Percentiles rank a stretch among this genome's conserved stretches.
phyloP scores from a whole-genome alignment of 2,113 vertebrate species.

The Taurulus bubalis region DNA sequence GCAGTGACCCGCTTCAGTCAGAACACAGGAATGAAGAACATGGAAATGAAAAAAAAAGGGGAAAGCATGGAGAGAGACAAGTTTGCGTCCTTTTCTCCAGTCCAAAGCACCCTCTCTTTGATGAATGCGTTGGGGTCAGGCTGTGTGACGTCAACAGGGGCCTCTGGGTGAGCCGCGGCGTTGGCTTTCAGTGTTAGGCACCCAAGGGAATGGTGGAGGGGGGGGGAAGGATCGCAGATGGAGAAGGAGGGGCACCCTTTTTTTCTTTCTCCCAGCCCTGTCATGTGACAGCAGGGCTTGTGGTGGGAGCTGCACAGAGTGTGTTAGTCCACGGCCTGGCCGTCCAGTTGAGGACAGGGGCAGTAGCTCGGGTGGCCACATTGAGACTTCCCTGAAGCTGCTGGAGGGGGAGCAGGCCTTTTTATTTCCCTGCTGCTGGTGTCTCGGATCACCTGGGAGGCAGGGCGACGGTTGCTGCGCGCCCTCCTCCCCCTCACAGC shows the following conservation, averaged over 20 bases:
- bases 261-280: constrained; percentile 35
- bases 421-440: constrained; percentile 21
- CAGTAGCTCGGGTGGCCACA: constrained; percentile 34
- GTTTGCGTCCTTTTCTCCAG: constrained; percentile 28
- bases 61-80: constrained; percentile 15
- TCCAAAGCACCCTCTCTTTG: constrained; percentile 41
- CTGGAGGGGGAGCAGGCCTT: constrained; percentile 19
- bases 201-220: constrained; percentile 38
- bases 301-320: constrained; percentile 51
- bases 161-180: constrained; percentile 63
- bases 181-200: constrained; percentile 61
- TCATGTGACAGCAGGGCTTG: constrained; percentile 57
- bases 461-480: constrained; percentile 18
- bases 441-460: constrained; percentile 46
- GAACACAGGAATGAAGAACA: constrained; percentile 56
- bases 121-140: constrained; percentile 66
- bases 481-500: constrained; percentile 84
- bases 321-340: constrained; percentile 42
- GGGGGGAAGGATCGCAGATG: constrained; percentile 44
- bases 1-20: constrained; percentile 53
- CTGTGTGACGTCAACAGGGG: constrained; percentile 64
- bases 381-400: constrained; percentile 48
- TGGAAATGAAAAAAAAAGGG: constrained; percentile 18
- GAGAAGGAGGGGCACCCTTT: constrained; percentile 32
- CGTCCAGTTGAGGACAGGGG: constrained; percentile 40